Base-by-base conservation (phyloP, 2,797 vertebrate species). In the Dipus sagitta region DNA sequence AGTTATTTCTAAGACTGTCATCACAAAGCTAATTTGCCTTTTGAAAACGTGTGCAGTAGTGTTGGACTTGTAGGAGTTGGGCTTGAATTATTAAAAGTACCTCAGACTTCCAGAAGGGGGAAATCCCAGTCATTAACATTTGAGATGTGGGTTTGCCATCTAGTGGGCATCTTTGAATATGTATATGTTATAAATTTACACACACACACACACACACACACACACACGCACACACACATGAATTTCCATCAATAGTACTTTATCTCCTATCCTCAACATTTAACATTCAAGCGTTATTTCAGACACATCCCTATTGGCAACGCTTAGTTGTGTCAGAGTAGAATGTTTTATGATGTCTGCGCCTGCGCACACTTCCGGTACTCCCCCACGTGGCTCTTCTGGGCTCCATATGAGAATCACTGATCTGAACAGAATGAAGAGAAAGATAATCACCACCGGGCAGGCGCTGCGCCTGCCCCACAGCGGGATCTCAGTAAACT, bases 111-210 rank as follows among this genome's bases (percentile, higher is more conserved):
- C 77, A 94, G 74, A 90, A 88, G 72, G 68, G 71, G 18, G 62
- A 68, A 12, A 65, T 54, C 38, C 3, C 13, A 82, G 81, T 54
- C 70, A 2, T 47, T 83, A 85, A 65, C 62, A 90, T 97, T 93
- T 87, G 95, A 96, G 88, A 95, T 92, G 96, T 95, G 65, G 76
- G 92, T 75, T 96, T 97, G 96, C 97, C 97, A 97, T 72, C 96
- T 97, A 97, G 97, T 97, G 97, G 96, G 64, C 96, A 90, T 77
- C 74, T 95, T 86, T 77, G 90, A 70, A 34, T 86, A 18, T 84
- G 68, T 86, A 23, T 32, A 26, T 38, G 4, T 85, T 78, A 47
- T 23, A 89, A 75, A 65, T 12, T 68, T 5, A 76, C 17, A 0
- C 13, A 30, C 11, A 38, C 12, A 65, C 52, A 38, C 12, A 65